phyloP scores from a whole-genome alignment of 2,888 invertebrate species.

The Drosophila anceps region DNA sequence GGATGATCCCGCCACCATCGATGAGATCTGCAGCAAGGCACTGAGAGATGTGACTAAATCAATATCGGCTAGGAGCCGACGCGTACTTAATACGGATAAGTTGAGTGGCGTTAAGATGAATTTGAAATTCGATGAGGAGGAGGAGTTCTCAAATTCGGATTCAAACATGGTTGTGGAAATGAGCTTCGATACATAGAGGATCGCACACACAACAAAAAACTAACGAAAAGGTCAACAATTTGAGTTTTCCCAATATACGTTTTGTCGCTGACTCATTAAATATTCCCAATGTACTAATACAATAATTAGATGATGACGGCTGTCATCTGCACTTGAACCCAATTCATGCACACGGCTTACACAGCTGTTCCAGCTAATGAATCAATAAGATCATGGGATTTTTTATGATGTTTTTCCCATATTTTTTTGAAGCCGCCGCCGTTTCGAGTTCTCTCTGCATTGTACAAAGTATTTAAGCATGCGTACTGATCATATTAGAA shows the following conservation, averaged over 20 bases:
- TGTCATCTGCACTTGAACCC: constrained; percentile 71
- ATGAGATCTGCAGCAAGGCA: constrained; percentile 78
- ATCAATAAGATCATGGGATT: constrained; percentile 52
- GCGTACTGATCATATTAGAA: constrained; percentile 39
- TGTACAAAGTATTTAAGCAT: constrained; percentile 60
- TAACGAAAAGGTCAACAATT: neutral
- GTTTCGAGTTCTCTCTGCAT: constrained; percentile 24
- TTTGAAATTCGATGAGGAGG: constrained; percentile 82
- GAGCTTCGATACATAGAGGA: constrained; percentile 81
- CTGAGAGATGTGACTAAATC: constrained; percentile 59
- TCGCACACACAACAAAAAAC: neutral
- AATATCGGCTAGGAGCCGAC: constrained; percentile 59
- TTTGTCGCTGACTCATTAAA: constrained; percentile 8
- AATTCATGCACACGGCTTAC: constrained; percentile 56
- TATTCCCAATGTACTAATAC: constrained; percentile 11
- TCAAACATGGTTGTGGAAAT: constrained; percentile 82
- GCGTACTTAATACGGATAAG: constrained; percentile 65
- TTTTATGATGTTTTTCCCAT: constrained; percentile 56
- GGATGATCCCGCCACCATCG: constrained; percentile 82
- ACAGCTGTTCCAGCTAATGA: constrained; percentile 65
- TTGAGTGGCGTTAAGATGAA: constrained; percentile 74
- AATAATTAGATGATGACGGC: constrained; percentile 12
- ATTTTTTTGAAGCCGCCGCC: constrained; percentile 63
- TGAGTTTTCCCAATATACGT: constrained; percentile 4
- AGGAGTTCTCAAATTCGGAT: constrained; percentile 78